Conservation (phyloP, 2,113 vertebrate species). For the Prochilodus magdalenae region DNA sequence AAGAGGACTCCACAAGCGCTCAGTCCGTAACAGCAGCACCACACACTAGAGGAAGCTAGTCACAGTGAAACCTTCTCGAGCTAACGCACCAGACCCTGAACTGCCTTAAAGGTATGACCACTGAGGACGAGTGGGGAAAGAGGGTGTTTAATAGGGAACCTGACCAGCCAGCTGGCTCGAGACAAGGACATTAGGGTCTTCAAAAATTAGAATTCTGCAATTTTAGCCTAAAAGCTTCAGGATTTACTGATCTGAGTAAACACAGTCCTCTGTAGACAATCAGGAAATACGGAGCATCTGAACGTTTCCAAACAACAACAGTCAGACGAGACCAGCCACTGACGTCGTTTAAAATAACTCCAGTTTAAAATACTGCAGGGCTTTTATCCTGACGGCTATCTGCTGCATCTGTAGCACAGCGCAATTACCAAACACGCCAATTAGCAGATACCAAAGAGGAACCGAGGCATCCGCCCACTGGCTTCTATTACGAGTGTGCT, state of each 20-base stretch:
- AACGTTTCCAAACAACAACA: neutral
- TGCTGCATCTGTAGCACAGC: too few relatives aligned
- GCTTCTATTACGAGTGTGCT: too few relatives aligned
- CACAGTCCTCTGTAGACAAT: too few relatives aligned
- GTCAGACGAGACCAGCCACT: constrained; percentile 4
- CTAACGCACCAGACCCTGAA: constrained; percentile 8
- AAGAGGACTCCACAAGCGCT: constrained; percentile 27
- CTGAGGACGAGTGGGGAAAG: neutral
- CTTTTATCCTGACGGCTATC: too few relatives aligned
- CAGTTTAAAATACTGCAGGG: neutral
- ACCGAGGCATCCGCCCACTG: too few relatives aligned
- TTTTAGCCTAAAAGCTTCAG: neutral
- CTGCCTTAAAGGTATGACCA: too few relatives aligned
- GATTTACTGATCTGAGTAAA: constrained; percentile 10
- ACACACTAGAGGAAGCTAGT: constrained; percentile 15
- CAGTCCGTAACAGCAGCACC: constrained; percentile 41
- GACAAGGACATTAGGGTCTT: neutral
- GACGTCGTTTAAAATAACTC: neutral
- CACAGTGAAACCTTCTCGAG: constrained; percentile 24
- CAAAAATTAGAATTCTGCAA: too few relatives aligned
- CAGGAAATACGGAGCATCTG: neutral
- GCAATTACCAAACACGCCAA: too few relatives aligned
- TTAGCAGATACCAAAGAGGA: too few relatives aligned
- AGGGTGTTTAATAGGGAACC: neutral
- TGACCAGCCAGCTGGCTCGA: constrained; percentile 67